phyloP scores from a whole-genome alignment of 2,797 vertebrate genomes.

The Selene dorsalis region DNA sequence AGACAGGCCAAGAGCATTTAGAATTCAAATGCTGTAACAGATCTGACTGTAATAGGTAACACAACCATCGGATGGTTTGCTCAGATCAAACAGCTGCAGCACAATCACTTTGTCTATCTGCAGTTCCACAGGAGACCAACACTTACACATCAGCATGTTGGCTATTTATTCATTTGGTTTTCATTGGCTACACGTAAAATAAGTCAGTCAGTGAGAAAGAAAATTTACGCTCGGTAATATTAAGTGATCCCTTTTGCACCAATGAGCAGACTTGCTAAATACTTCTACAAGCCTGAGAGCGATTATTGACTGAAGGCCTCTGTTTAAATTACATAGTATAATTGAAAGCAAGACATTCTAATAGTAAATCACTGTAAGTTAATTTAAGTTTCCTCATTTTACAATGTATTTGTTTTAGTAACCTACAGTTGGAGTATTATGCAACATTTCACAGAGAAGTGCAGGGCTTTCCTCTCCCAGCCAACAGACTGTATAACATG shows the following conservation, averaged over 20 bases:
- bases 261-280: slow-evolving; percentile 10
- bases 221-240: slow-evolving; percentile 1
- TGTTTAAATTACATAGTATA: background rate
- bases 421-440: background rate
- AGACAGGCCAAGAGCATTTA: background rate
- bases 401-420: background rate
- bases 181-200: background rate
- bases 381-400: background rate
- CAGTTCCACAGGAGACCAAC: background rate
- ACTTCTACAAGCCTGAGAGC: background rate
- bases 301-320: background rate
- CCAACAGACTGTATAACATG: background rate
- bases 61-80: background rate
- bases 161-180: slow-evolving; percentile 1
- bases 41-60: background rate
- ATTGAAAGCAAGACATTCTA: background rate
- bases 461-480: background rate
- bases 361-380: background rate
- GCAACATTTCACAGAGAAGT: background rate
- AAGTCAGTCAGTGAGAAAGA: background rate
- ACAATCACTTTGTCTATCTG: background rate
- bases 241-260: background rate
- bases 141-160: background rate
- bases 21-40: background rate
- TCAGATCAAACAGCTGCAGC: background rate